These are phyloP conservation scores for Leptosomus discolor DNA, from an alignment of 2,113 vertebrate species.

Conservation along the genomic window DNA sequence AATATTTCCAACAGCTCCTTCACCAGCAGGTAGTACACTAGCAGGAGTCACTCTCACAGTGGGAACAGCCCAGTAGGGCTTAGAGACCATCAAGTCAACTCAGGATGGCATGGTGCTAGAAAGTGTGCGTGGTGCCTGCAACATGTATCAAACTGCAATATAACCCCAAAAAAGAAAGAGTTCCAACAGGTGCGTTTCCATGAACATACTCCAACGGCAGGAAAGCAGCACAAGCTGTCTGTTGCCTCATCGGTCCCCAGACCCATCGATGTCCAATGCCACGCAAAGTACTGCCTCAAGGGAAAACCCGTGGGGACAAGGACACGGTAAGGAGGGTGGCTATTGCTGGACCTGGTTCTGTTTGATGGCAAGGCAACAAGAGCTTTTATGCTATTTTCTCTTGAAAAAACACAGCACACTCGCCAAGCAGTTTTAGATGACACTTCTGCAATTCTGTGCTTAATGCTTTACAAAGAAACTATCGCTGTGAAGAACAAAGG, in stretches of 20 bases:
- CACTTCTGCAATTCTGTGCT: not conserved
- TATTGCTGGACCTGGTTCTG: not conserved
- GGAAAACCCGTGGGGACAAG: not conserved
- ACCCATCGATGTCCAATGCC: not conserved
- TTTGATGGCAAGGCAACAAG: not conserved
- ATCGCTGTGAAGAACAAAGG: not conserved
- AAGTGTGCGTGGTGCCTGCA: not conserved
- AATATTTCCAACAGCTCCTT: not conserved
- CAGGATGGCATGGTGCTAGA: not conserved
- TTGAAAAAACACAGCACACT: not conserved
- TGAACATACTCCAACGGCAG: not conserved
- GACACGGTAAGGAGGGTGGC: accelerated
- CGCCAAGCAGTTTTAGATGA: not conserved
- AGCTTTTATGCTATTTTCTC: not conserved
- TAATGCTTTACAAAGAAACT: not conserved
- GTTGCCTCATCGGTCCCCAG: not conserved
- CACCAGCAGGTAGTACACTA: not conserved
- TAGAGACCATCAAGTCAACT: not conserved
- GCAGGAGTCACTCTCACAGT: not conserved
- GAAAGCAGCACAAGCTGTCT: not conserved
- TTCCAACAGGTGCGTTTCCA: not conserved
- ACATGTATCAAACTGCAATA: not conserved
- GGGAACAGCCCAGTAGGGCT: not conserved
- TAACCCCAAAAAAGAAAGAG: not conserved
- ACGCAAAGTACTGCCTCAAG: not conserved